Evolutionary conservation across 2,113 vertebrate genomes (phyloP).

Genomic region (Apodemus speciosus): DNA sequence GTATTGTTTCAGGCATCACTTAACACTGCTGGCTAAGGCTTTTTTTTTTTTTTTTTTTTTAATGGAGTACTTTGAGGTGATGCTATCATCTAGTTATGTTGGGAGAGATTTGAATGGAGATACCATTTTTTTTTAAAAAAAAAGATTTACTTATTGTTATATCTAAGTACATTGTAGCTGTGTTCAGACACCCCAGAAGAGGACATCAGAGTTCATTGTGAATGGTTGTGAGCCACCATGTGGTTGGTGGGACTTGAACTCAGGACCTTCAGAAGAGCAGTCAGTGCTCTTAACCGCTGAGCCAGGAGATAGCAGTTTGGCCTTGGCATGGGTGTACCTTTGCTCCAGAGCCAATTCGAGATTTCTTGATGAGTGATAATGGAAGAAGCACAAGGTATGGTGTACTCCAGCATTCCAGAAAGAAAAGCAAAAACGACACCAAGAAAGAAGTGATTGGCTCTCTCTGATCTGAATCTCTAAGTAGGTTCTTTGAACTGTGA

Average conservation of each 20-base stretch:
- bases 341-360: neutral
- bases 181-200: too few relatives aligned
- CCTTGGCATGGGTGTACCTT: neutral
- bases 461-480: neutral
- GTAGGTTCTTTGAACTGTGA: neutral
- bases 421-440: too few relatives aligned
- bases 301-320: neutral
- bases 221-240: too few relatives aligned
- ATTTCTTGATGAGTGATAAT: neutral
- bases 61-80: neutral
- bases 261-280: too few relatives aligned
- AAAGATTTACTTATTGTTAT: too few relatives aligned
- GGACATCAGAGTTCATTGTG: too few relatives aligned
- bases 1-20: neutral
- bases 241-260: too few relatives aligned
- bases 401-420: accelerated
- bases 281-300: too few relatives aligned
- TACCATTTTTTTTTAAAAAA: too few relatives aligned
- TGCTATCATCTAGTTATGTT: neutral
- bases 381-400: neutral
- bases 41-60: neutral
- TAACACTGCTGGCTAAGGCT: neutral
- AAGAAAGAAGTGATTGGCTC: accelerated
- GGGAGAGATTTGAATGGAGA: neutral
- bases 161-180: too few relatives aligned